These are phyloP conservation scores for Spodoptera picta DNA, from an alignment of 2,888 invertebrate species.

Conservation along the genomic window DNA sequence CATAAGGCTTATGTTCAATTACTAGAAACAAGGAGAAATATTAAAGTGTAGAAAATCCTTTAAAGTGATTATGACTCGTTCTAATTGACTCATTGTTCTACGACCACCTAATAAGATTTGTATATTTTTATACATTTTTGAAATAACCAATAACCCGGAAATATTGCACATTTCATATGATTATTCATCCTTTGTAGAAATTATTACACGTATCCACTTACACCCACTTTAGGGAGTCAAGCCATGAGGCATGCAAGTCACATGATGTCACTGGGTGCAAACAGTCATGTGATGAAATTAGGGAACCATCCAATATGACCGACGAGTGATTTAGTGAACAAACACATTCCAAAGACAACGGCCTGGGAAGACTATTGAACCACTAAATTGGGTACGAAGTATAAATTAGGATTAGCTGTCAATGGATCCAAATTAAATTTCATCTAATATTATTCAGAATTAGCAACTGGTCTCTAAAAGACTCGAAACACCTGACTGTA, in stretches of 20 bases:
- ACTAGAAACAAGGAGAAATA: conserved; percentile 3
- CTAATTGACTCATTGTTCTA: too few species aligned
- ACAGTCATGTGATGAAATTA: conserved; percentile 20
- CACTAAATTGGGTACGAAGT: neutral
- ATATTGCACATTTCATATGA: conserved; percentile 16
- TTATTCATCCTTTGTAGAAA: conserved; percentile 21
- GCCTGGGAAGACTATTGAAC: conserved; percentile 1
- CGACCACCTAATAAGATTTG: too few species aligned
- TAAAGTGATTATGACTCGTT: too few species aligned
- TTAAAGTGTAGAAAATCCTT: too few species aligned
- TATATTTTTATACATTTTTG: conserved; percentile 17
- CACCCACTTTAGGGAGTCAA: conserved; percentile 17
- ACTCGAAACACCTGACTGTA: conserved; percentile 38
- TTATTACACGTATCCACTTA: neutral
- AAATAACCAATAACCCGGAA: conserved; percentile 9
- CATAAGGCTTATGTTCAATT: conserved; percentile 5
- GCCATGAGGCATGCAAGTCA: conserved; percentile 21
- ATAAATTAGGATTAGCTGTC: too few species aligned
- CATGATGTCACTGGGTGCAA: conserved; percentile 24
- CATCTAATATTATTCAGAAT: neutral
- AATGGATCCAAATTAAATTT: too few species aligned
- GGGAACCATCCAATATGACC: conserved; percentile 23
- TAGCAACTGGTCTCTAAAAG: neutral
- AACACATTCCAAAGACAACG: conserved; percentile 11
- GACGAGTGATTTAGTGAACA: conserved; percentile 16